A percentile compares a stretch with the other conserved stretches of the same genome.
phyloP scores from a whole-genome alignment of 2,797 vertebrate species.

The Crossoptilon crossoptilon region DNA sequence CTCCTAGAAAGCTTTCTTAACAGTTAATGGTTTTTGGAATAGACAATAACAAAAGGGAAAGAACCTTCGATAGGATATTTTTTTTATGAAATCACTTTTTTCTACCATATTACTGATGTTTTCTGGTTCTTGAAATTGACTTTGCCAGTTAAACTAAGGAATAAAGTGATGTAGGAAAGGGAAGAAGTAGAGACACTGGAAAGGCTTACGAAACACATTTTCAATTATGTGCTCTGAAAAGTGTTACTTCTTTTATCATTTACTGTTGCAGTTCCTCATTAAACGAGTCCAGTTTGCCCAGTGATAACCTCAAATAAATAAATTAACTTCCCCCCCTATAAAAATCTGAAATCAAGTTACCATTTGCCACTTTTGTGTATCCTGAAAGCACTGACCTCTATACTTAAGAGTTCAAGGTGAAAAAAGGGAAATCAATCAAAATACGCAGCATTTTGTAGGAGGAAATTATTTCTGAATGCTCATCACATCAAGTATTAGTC shows the following conservation, averaged over 20 bases:
- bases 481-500: slow-evolving; percentile 10
- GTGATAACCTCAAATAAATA: background rate
- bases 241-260: background rate
- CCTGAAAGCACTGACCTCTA: background rate
- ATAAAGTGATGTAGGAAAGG: background rate
- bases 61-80: background rate
- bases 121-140: background rate
- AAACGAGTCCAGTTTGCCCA: background rate
- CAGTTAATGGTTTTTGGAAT: background rate
- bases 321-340: background rate
- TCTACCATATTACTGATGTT: background rate
- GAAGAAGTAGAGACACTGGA: background rate
- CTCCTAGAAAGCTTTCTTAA: background rate
- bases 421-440: background rate
- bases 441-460: background rate
- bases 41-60: background rate
- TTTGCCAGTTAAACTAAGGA: background rate
- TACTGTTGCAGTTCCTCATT: background rate
- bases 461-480: background rate
- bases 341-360: background rate
- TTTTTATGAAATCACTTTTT: background rate
- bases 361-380: background rate
- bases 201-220: background rate
- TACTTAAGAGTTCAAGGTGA: background rate
- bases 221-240: background rate